Conservation (phyloP, 92 coral and sea anemone species). For the Isaurus tuberculatus region DNA sequence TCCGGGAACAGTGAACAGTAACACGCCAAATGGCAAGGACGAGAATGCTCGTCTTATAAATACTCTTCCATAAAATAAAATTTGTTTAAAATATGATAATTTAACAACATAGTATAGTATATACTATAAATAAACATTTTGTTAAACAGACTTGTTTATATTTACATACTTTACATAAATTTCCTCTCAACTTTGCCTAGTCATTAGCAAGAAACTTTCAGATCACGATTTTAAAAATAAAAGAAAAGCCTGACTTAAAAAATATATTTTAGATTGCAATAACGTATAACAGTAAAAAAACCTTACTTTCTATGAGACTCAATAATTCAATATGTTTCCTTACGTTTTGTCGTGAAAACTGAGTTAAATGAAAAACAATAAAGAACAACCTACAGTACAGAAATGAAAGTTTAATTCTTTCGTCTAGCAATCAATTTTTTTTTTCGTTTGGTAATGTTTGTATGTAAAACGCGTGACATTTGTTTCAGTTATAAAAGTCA, state of each 20-base stretch:
- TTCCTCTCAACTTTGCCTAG: neutral
- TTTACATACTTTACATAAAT: conserved; percentile 26
- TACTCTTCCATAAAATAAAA: conserved; percentile 11
- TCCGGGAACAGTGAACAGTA: neutral
- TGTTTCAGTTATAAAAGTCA: neutral
- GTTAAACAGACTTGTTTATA: conserved; percentile 15
- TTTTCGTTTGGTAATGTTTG: neutral
- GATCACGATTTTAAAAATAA: neutral
- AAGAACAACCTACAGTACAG: neutral
- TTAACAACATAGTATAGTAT: neutral
- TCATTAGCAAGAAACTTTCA: neutral
- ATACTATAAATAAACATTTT: neutral
- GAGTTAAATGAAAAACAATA: neutral
- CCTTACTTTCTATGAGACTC: neutral
- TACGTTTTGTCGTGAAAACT: neutral
- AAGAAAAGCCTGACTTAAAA: neutral
- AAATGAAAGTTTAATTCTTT: neutral
- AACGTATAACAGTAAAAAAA: neutral
- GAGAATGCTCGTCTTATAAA: conserved; percentile 17
- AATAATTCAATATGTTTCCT: neutral
- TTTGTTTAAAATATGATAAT: neutral
- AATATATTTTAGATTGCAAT: neutral
- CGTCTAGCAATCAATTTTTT: neutral
- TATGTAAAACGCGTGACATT: neutral
- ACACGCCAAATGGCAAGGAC: conserved; percentile 34